Conservation (phyloP, 2,888 invertebrate species). For the Drosophila helvetica region DNA sequence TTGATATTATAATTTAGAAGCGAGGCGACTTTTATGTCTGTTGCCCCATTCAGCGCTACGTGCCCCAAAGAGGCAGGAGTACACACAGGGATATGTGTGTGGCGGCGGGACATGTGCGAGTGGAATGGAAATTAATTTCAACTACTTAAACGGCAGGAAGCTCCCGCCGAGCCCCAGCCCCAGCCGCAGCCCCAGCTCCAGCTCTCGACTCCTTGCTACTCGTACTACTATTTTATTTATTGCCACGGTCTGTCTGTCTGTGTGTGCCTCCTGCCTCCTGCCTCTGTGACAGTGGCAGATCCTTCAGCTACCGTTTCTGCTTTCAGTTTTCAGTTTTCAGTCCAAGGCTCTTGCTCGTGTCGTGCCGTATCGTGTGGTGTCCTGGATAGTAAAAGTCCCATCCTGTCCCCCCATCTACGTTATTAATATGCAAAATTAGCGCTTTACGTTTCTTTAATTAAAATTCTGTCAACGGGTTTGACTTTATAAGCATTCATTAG, state of each 20-base stretch:
- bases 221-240: conserved; percentile 64
- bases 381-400: neutral
- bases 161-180: neutral
- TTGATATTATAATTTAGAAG: conserved; percentile 61
- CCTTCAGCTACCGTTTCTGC: neutral
- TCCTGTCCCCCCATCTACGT: conserved; percentile 42
- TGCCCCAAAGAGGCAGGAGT: conserved; percentile 21
- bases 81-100: conserved; percentile 1
- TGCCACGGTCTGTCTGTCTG: conserved; percentile 59
- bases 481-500: conserved; percentile 51
- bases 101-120: conserved; percentile 27
- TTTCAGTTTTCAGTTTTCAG: too few relatives aligned
- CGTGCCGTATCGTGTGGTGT: neutral
- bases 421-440: conserved; percentile 79
- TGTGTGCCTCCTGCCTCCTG: conserved; percentile 10
- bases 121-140: conserved; percentile 67
- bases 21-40: conserved; percentile 48
- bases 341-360: too few relatives aligned
- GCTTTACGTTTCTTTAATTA: conserved; percentile 75
- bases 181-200: neutral
- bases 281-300: neutral
- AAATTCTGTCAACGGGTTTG: conserved; percentile 63
- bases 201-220: conserved; percentile 39
- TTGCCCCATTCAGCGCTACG: conserved; percentile 19
- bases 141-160: conserved; percentile 60